A percentile compares a stretch with the other conserved stretches of the same genome.
Conservation (phyloP, 2,113 vertebrate species). For the Panthera tigris region DNA sequence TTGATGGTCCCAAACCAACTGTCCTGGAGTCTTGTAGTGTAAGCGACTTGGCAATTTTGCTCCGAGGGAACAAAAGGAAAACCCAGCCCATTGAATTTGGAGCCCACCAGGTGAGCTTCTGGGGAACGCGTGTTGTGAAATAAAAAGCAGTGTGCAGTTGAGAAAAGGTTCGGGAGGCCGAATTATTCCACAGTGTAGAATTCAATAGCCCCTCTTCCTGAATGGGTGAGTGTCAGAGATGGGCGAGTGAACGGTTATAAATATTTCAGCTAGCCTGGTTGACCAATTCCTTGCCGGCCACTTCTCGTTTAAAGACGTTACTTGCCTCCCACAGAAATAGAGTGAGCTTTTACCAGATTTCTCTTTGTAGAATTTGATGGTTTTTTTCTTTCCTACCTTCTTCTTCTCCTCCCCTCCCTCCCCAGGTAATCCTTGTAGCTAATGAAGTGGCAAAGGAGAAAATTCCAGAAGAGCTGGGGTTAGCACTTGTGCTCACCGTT, state of each 20-base stretch:
- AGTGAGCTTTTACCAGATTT: background rate
- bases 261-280: background rate
- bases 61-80: constrained; percentile 90
- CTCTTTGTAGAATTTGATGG: constrained; percentile 1
- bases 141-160: constrained; percentile 6
- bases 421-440: constrained; percentile 87
- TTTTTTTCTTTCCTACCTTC: background rate
- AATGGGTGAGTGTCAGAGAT: background rate
- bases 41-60: constrained; percentile 88
- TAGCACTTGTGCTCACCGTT: constrained; percentile 89
- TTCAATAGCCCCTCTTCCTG: background rate
- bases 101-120: constrained; percentile 87
- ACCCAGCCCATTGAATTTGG: constrained; percentile 91
- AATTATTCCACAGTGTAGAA: background rate
- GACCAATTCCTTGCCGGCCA: background rate
- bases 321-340: background rate
- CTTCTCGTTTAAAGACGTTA: background rate
- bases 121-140: constrained; percentile 19
- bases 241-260: background rate
- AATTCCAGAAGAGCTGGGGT: constrained; percentile 88
- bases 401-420: background rate
- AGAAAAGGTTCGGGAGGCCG: background rate
- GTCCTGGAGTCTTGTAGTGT: constrained; percentile 89
- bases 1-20: constrained; percentile 87
- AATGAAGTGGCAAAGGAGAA: constrained; percentile 89